A percentile compares a stretch with the other conserved stretches of the same genome.
phyloP scores from a whole-genome alignment of 2,113 vertebrate genomes.

The Otis tarda region DNA sequence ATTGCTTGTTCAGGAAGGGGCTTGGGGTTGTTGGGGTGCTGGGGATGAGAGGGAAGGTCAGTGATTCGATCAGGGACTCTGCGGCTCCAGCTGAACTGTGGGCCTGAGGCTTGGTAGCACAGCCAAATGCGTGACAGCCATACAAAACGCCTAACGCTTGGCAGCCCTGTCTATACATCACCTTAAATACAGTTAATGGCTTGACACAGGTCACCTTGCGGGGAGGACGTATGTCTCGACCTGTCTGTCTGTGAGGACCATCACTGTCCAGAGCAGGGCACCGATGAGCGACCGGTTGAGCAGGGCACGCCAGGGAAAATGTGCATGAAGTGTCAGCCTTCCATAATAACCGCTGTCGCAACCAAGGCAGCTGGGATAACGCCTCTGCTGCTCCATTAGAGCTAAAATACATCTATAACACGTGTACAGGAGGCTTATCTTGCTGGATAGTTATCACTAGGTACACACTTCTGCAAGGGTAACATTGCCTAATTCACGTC shows the following conservation, averaged over 20 bases:
- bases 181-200: not conserved
- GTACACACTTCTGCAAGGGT: not conserved
- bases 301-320: rapidly evolving
- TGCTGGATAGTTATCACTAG: not conserved
- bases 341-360: not conserved
- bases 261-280: not conserved
- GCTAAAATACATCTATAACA: rapidly evolving
- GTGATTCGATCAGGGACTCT: not conserved
- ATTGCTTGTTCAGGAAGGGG: not conserved
- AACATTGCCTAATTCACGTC: rapidly evolving
- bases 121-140: rapidly evolving
- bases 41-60: not conserved
- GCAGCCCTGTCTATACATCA: not conserved
- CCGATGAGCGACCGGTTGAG: not conserved
- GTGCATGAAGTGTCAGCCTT: rapidly evolving
- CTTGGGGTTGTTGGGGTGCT: not conserved
- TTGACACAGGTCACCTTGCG: not conserved
- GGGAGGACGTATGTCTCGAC: not conserved
- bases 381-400: not conserved
- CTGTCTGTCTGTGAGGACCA: not conserved
- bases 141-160: not conserved
- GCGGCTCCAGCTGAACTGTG: not conserved
- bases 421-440: rapidly evolving
- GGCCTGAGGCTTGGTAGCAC: not conserved
- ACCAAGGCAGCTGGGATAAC: rapidly evolving